phyloP scores from a whole-genome alignment of 2,888 invertebrate genomes.

The Lydus trimaculatus region DNA sequence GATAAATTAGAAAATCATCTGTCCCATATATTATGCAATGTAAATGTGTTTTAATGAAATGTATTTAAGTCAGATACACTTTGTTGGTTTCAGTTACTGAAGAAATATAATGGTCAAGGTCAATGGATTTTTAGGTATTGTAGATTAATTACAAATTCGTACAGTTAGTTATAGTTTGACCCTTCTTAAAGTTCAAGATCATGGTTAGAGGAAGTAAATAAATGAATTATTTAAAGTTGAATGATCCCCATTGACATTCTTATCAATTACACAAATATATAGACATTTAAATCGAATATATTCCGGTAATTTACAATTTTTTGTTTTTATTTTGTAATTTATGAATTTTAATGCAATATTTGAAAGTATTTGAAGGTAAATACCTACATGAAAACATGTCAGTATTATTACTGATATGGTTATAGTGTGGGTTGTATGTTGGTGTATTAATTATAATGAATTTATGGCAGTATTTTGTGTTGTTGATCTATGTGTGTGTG shows the following conservation, averaged over 20 bases:
- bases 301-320: not conserved
- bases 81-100: conserved; percentile 21
- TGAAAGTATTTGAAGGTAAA: conserved; percentile 4
- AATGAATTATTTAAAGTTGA: not conserved
- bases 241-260: not conserved
- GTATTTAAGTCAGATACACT: conserved; percentile 17
- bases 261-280: not conserved
- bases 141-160: not conserved
- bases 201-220: conserved; percentile 17
- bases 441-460: conserved; percentile 7
- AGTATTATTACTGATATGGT: not conserved
- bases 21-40: conserved; percentile 28
- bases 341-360: not conserved
- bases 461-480: not conserved
- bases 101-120: conserved; percentile 24
- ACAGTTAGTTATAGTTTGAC: not conserved
- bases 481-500: not conserved
- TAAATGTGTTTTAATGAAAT: conserved; percentile 24
- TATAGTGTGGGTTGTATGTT: not conserved
- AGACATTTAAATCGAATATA: not conserved
- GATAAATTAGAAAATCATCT: not conserved
- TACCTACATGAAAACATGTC: not conserved
- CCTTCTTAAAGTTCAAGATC: conserved; percentile 21
- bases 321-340: not conserved
- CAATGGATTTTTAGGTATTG: conserved; percentile 22